A percentile compares a stretch with the other conserved stretches of the same genome.
Evolutionary conservation across 2,888 invertebrate genomes (phyloP).

Genomic region (Acrobasis suavella): DNA sequence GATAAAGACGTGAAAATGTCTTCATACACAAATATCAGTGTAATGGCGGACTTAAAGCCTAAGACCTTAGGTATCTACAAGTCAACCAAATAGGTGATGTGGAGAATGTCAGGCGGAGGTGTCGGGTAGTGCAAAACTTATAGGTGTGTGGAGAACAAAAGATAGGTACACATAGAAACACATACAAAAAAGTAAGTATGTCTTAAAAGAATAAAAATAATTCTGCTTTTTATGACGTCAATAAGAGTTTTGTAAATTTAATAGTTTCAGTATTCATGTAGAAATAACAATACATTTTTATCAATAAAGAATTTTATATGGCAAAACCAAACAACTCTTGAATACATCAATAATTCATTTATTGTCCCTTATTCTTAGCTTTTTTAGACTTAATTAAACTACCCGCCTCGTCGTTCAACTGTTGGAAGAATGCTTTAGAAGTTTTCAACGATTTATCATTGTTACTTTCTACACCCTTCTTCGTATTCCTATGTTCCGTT

Average conservation of each 20-base stretch:
- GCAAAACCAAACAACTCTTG: background rate
- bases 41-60: too few relatives aligned
- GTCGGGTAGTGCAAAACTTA: too few relatives aligned
- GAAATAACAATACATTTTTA: background rate
- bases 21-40: too few relatives aligned
- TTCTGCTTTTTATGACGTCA: too few relatives aligned
- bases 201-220: too few relatives aligned
- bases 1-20: too few relatives aligned
- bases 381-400: constrained; percentile 64
- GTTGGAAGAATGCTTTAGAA: constrained; percentile 91
- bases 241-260: background rate
- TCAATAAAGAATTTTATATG: background rate
- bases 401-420: constrained; percentile 88
- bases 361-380: constrained; percentile 59
- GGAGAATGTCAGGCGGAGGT: too few relatives aligned
- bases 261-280: background rate
- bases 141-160: too few relatives aligned
- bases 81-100: too few relatives aligned
- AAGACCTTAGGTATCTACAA: too few relatives aligned
- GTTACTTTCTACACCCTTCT: constrained; percentile 83
- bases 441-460: constrained; percentile 83
- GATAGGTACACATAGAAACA: too few relatives aligned
- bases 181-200: too few relatives aligned
- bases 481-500: constrained; percentile 76
- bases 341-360: constrained; percentile 28